Evolutionary conservation across 64 coral and sea anemone genomes (phyloP).

Genomic region (Montipora cactus): DNA sequence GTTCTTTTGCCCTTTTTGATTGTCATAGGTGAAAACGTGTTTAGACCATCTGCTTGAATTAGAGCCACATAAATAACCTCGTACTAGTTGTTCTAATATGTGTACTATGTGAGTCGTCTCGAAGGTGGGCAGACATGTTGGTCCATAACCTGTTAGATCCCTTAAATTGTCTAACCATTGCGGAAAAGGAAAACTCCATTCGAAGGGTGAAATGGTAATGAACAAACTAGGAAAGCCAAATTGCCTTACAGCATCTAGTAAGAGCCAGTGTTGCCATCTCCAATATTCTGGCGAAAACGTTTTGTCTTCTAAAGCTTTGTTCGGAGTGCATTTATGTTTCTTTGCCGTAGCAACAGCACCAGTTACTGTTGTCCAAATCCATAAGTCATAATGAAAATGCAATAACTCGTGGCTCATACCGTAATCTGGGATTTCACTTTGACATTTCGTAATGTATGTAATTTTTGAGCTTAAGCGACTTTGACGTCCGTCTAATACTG

Average conservation of each 20-base stretch:
- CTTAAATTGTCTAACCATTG: not conserved
- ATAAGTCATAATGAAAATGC: conserved; percentile 62
- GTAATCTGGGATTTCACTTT: not conserved
- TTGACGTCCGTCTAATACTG: not conserved
- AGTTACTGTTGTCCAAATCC: conserved; percentile 52
- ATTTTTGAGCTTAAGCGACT: not conserved
- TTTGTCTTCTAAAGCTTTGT: conserved; percentile 34
- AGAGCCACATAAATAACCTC: too few relatives aligned
- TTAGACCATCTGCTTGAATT: too few relatives aligned
- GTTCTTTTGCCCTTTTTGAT: too few relatives aligned
- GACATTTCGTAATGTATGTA: too few relatives aligned
- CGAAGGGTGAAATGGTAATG: not conserved
- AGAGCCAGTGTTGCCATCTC: conserved; percentile 48
- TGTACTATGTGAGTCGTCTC: too few relatives aligned
- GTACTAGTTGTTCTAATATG: too few relatives aligned
- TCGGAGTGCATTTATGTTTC: not conserved
- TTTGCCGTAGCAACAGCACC: conserved; percentile 4
- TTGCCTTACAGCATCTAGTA: conserved; percentile 33
- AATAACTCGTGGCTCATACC: not conserved
- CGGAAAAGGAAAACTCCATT: conserved; percentile 17
- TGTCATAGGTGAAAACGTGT: too few relatives aligned
- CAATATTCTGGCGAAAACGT: conserved; percentile 48
- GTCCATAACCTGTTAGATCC: not conserved
- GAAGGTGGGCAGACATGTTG: conserved; percentile 17
- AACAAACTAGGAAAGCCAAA: conserved; percentile 32